These are phyloP conservation scores for Diachasmimorpha longicaudata DNA, from an alignment of 1,140 invertebrate species.

Conservation along the genomic window DNA sequence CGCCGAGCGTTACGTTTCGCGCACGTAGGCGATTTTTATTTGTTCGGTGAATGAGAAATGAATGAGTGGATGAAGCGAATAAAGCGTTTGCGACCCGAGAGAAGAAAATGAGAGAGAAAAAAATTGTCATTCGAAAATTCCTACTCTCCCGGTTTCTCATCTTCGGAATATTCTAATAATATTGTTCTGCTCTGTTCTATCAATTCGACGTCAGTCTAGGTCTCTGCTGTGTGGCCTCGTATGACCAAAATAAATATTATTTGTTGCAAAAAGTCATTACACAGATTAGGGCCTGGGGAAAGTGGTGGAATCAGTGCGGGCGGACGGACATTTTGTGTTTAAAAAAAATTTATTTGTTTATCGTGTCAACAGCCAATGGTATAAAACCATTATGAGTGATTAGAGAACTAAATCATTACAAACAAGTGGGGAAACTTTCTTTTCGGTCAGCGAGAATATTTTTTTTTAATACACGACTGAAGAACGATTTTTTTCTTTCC, in stretches of 20 bases:
- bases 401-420: no score
- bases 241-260: slow-evolving; percentile 11
- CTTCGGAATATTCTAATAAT: background rate
- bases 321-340: background rate
- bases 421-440: no score
- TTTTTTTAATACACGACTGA: no score
- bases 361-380: no score
- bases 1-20: slow-evolving; percentile 53
- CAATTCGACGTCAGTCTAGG: background rate
- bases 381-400: no score
- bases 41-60: slow-evolving; percentile 18
- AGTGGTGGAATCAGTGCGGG: background rate
- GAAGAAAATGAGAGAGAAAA: no score
- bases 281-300: background rate
- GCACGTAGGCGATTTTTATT: slow-evolving; percentile 38
- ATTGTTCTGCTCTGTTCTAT: background rate
- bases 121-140: background rate
- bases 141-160: background rate
- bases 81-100: no score
- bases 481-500: no score
- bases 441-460: no score
- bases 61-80: slow-evolving; percentile 5
- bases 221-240: background rate
- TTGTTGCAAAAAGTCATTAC: slow-evolving; percentile 2
- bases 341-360: no score